Evolutionary conservation across 1,140 invertebrate genomes (phyloP).

Genomic region (Saccostrea cuccullata): DNA sequence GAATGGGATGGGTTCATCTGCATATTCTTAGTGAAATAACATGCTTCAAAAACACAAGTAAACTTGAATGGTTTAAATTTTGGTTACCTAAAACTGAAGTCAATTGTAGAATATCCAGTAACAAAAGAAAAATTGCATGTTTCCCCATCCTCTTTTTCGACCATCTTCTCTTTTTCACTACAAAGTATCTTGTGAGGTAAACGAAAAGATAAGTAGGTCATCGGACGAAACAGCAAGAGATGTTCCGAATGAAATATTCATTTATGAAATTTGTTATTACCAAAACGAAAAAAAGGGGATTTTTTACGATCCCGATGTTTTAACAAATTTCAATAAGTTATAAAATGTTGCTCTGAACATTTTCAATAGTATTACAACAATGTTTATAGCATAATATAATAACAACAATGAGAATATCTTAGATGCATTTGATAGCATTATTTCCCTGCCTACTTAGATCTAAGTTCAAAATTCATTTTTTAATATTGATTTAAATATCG

Average conservation of each 20-base stretch:
- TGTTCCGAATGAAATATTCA: not conserved
- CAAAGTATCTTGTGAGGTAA: not conserved
- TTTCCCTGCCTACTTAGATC: too few relatives aligned
- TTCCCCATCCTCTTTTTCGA: slow-evolving; percentile 26
- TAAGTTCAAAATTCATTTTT: too few relatives aligned
- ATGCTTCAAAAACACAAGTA: not conserved
- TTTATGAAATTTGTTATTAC: not conserved
- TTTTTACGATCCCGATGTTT: not conserved
- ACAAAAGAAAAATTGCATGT: slow-evolving; percentile 12
- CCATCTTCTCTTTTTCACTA: slow-evolving; percentile 6
- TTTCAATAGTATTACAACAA: too few relatives aligned
- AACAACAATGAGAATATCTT: too few relatives aligned
- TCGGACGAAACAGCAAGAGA: not conserved
- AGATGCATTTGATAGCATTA: too few relatives aligned
- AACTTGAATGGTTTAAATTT: not conserved
- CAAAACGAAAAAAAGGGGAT: not conserved
- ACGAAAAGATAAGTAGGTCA: not conserved
- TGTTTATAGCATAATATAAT: too few relatives aligned
- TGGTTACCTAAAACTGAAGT: slow-evolving; percentile 27
- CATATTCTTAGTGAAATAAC: not conserved
- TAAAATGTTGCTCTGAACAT: too few relatives aligned
- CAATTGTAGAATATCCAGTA: slow-evolving; percentile 1
- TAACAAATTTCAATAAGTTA: not conserved
- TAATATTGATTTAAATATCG: too few relatives aligned
- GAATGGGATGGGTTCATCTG: slow-evolving; percentile 1